These are phyloP conservation scores for Agriotes lineatus DNA, from an alignment of 2,888 invertebrate genomes.

Conservation along the genomic window DNA sequence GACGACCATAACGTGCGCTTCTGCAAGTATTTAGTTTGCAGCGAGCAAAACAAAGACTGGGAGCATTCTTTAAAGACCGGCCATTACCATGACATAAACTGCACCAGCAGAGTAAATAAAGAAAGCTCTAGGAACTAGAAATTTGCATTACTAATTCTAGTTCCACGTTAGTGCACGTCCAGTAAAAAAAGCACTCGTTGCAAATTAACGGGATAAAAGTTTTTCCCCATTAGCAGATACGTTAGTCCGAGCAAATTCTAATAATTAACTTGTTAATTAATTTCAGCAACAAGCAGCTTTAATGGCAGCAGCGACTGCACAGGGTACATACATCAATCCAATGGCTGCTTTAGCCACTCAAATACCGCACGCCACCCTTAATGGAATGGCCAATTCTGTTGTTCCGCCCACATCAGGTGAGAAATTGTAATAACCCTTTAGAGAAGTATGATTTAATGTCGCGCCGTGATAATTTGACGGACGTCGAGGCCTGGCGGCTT, in stretches of 20 bases:
- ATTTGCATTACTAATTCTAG: neutral
- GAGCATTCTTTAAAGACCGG: too few relatives aligned
- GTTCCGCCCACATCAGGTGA: slow-evolving; percentile 84
- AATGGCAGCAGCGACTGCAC: slow-evolving; percentile 93
- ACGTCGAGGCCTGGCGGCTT: too few relatives aligned
- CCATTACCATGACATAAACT: too few relatives aligned
- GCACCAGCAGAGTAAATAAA: neutral
- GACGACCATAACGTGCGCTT: too few relatives aligned
- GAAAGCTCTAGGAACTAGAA: too few relatives aligned
- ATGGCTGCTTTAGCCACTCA: slow-evolving; percentile 92
- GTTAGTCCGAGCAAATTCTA: neutral
- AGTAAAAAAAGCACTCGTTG: neutral
- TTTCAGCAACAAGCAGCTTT: slow-evolving; percentile 92
- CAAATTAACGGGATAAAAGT: neutral
- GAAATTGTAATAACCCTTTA: slow-evolving; percentile 27
- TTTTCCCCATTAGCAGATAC: neutral
- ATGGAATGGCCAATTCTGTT: slow-evolving; percentile 85
- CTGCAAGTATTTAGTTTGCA: too few relatives aligned
- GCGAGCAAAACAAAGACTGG: too few relatives aligned
- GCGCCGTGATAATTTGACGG: too few relatives aligned
- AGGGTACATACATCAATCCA: slow-evolving; percentile 91
- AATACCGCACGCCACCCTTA: slow-evolving; percentile 83
- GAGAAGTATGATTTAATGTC: too few relatives aligned
- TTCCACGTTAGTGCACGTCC: neutral
- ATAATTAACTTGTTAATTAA: slow-evolving; percentile 18